Percentiles rank a stretch among this genome's conserved stretches.
These are phyloP conservation scores for Spea hammondii DNA, from an alignment of 2,797 vertebrate species.

Conservation along the genomic window DNA sequence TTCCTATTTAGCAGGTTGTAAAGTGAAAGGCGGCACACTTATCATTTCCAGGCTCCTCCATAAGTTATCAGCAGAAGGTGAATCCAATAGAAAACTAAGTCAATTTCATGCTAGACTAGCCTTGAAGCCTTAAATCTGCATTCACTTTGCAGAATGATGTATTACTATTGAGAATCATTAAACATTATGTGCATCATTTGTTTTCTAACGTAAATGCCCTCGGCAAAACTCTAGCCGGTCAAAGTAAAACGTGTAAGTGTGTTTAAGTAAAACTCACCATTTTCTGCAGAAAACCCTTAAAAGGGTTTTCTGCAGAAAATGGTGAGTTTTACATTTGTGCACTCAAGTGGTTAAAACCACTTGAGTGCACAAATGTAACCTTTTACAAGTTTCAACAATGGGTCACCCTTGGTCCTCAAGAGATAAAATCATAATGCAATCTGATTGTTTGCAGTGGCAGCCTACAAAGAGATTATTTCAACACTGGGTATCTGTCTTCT, in stretches of 20 bases:
- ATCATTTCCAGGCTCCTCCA: conserved; percentile 31
- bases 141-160: conserved; percentile 50
- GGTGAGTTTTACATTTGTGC: no score
- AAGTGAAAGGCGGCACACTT: conserved; percentile 19
- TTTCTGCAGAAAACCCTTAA: conserved; percentile 1
- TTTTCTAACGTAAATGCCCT: conserved; percentile 32
- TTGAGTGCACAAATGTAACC: no score
- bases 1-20: conserved; percentile 40
- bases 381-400: no score
- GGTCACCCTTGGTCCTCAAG: no score
- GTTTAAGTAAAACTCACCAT: background rate
- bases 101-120: conserved; percentile 51
- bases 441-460: no score
- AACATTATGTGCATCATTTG: conserved; percentile 42
- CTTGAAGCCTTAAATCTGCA: conserved; percentile 50
- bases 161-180: conserved; percentile 34
- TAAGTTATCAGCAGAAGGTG: conserved; percentile 35
- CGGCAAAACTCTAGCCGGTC: background rate
- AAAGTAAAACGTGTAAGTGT: conserved; percentile 7
- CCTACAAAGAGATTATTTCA: no score
- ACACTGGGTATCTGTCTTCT: no score
- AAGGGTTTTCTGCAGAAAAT: no score
- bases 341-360: no score
- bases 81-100: conserved; percentile 42
- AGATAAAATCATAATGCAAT: no score